Base-by-base conservation (phyloP, 2,113 vertebrate species). In the Ardeotis arabs region DNA sequence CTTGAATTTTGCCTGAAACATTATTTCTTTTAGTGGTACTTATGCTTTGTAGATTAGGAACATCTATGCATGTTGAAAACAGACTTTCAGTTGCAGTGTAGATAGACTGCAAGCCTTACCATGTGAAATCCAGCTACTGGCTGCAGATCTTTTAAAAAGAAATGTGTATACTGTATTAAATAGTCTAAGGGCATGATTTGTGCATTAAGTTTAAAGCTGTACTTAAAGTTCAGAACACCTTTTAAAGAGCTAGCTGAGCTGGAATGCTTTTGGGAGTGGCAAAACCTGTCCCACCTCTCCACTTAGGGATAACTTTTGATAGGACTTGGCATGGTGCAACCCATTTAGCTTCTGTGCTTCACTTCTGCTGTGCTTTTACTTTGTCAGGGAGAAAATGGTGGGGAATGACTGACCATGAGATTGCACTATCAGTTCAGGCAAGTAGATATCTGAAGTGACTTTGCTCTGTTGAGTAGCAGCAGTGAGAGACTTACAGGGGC, bases 401-500 rank as follows among this genome's bases (percentile, higher is more conserved):
- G 70, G 27, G 35, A 80, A 74, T 12, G 82, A 52, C n/a, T 93
- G 85, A 83, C 88, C 85, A 29, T 72, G 60, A 86, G 90, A 70
- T 52, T 95, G 79, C 76, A 74, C 85, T 63, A 47, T 60, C 63
- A 88, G 70, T 7, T 70, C 78, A 87, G 24, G 44, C 2, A 8
- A 80, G 84, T 39, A 47, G 55, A 67, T 88, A 95, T 75, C 84
- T 60, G 72, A 93, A 88, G 82, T 91, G 93, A 95, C 93, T 96
- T 95, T 94, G 45, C 31, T 89, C 27, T 88, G 82, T 23, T 35
- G 52, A 93, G 90, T 52, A 93, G 88, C 90, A 92, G 88, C 72
- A 84, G 76, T 62, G 79, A 90, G 73, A 94, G 72, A 91, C 90
- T 93, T 82, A 69, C 79, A 91, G 68, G 49, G 91, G 82, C 85